Conservation (phyloP, 2,113 vertebrate genomes). For the Rhinoderma darwinii region DNA sequence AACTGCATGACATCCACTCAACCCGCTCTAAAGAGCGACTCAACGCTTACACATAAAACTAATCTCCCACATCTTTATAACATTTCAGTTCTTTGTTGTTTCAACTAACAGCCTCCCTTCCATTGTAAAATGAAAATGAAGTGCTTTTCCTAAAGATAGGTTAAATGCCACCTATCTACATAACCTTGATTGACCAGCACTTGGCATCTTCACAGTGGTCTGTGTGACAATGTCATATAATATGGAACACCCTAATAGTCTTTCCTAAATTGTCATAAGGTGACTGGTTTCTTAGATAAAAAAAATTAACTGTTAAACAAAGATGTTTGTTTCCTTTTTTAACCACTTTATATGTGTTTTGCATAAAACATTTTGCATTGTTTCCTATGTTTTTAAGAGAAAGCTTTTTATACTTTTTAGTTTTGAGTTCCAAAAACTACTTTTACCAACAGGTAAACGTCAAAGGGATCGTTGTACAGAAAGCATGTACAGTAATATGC, state of each 20-base stretch:
- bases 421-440: constrained; percentile 79
- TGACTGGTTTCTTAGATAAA: constrained; percentile 72
- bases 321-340: constrained; percentile 76
- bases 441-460: constrained; percentile 86
- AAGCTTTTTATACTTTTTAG: constrained; percentile 87
- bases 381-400: constrained; percentile 81
- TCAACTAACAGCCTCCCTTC: constrained; percentile 76
- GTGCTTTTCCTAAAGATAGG: constrained; percentile 79
- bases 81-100: constrained; percentile 76
- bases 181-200: constrained; percentile 75
- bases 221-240: constrained; percentile 71
- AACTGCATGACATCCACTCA: constrained; percentile 98
- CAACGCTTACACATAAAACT: constrained; percentile 96
- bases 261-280: constrained; percentile 68
- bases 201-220: constrained; percentile 71
- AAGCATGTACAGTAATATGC: constrained; percentile 67
- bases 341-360: constrained; percentile 76
- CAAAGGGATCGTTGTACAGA: constrained; percentile 80
- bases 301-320: constrained; percentile 73
- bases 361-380: constrained; percentile 77
- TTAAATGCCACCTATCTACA: constrained; percentile 70
- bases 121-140: constrained; percentile 73
- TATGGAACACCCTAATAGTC: constrained; percentile 76
- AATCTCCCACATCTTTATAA: constrained; percentile 62
- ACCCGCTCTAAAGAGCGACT: constrained; percentile 99